Conservation (phyloP, 2,888 invertebrate species). For the Rhagonycha lutea region DNA sequence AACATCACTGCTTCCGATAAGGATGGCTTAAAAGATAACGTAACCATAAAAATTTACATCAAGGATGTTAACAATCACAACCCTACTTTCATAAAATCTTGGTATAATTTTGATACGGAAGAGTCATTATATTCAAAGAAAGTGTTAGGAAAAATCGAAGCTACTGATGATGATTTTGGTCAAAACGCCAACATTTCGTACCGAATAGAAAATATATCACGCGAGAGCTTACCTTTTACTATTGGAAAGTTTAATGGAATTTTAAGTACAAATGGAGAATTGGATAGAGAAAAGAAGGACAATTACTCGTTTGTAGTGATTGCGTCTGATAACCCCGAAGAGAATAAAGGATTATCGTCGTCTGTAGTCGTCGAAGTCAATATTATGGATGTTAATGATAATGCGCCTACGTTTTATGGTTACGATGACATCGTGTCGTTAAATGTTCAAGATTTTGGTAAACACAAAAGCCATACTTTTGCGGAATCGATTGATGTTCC, state of each 20-base stretch:
- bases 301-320: constrained; percentile 73
- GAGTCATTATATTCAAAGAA: constrained; percentile 77
- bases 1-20: constrained; percentile 78
- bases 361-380: constrained; percentile 81
- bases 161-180: constrained; percentile 80
- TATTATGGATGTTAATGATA: constrained; percentile 83
- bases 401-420: constrained; percentile 77
- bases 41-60: constrained; percentile 72
- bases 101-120: constrained; percentile 80
- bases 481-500: constrained; percentile 65
- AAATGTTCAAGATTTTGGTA: constrained; percentile 56
- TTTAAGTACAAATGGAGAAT: constrained; percentile 71
- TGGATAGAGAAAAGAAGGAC: constrained; percentile 77
- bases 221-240: constrained; percentile 65
- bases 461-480: constrained; percentile 59
- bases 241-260: constrained; percentile 72
- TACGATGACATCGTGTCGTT: constrained; percentile 67
- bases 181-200: constrained; percentile 80
- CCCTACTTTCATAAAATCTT: constrained; percentile 80
- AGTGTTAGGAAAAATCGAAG: constrained; percentile 76
- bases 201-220: constrained; percentile 58
- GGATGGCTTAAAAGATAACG: constrained; percentile 72
- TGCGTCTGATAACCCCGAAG: constrained; percentile 72
- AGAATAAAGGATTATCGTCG: constrained; percentile 64
- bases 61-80: constrained; percentile 83